These are phyloP conservation scores for Ageneiosus marmoratus DNA, from an alignment of 2,113 vertebrate genomes.

Conservation along the genomic window DNA sequence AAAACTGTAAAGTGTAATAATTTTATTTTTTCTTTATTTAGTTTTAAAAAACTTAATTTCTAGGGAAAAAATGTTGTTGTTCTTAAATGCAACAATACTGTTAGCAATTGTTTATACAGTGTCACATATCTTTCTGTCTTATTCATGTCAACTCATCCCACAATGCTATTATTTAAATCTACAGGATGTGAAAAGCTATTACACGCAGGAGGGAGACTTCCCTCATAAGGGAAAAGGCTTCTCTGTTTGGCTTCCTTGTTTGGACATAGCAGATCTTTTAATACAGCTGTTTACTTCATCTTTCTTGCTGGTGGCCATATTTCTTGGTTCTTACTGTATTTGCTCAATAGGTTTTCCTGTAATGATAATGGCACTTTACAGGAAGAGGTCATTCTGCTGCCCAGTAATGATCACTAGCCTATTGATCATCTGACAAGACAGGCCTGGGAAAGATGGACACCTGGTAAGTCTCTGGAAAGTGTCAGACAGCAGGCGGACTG, in stretches of 20 bases:
- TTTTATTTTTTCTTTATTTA: not conserved
- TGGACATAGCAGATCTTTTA: not conserved
- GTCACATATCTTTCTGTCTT: no score
- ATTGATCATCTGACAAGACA: slow-evolving; percentile 66
- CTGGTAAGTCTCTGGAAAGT: slow-evolving; percentile 53
- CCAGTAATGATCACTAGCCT: slow-evolving; percentile 65
- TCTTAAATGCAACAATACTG: not conserved
- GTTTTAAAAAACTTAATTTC: not conserved
- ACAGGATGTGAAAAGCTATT: not conserved
- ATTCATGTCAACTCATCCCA: not conserved
- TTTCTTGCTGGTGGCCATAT: not conserved
- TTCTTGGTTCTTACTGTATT: slow-evolving; percentile 33
- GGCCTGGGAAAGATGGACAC: slow-evolving; percentile 41
- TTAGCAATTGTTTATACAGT: not conserved
- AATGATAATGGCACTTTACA: slow-evolving; percentile 65
- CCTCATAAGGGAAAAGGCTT: not conserved
- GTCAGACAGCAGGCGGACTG: not conserved
- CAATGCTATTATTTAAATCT: not conserved
- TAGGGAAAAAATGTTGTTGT: not conserved
- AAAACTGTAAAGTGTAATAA: not conserved
- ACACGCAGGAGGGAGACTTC: not conserved
- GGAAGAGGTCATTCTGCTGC: slow-evolving; percentile 68
- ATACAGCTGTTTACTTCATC: not conserved
- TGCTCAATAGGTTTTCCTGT: slow-evolving; percentile 57
- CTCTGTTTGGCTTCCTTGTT: not conserved